These are phyloP conservation scores for Drosophila buzzatii DNA, from an alignment of 2,888 invertebrate species.

Conservation along the genomic window DNA sequence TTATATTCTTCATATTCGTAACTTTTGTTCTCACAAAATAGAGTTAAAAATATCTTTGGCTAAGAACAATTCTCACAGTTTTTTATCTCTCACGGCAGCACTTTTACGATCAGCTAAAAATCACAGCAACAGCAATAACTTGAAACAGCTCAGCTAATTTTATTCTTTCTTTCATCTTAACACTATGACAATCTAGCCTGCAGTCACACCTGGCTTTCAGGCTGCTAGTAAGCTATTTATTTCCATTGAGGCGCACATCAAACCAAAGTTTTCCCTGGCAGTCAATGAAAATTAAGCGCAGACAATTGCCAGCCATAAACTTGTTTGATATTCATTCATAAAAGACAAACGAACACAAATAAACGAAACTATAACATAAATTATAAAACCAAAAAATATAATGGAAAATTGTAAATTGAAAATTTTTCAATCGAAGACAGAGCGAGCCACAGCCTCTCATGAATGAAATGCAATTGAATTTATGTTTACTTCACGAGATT, in stretches of 20 bases:
- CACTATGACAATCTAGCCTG: constrained; percentile 10
- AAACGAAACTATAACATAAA: constrained; percentile 37
- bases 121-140: constrained; percentile 25
- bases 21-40: background rate
- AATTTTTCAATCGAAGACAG: constrained; percentile 18
- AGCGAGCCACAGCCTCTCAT: constrained; percentile 35
- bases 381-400: constrained; percentile 22
- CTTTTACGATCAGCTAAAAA: constrained; percentile 60
- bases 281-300: constrained; percentile 26
- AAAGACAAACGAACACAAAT: constrained; percentile 13
- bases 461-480: constrained; percentile 77
- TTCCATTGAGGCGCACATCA: constrained; percentile 21
- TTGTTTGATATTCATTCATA: constrained; percentile 31
- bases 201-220: constrained; percentile 47
- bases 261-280: constrained; percentile 22
- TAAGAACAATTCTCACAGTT: constrained; percentile 22
- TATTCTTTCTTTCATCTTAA: background rate
- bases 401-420: constrained; percentile 21
- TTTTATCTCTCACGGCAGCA: background rate
- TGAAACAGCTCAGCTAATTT: constrained; percentile 27
- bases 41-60: background rate
- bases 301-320: constrained; percentile 28
- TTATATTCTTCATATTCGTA: no score
- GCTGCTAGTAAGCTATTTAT: constrained; percentile 24
- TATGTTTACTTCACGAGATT: constrained; percentile 57